These are phyloP conservation scores for Rhinoptilus africanus DNA, from an alignment of 2,113 vertebrate genomes.

Conservation along the genomic window DNA sequence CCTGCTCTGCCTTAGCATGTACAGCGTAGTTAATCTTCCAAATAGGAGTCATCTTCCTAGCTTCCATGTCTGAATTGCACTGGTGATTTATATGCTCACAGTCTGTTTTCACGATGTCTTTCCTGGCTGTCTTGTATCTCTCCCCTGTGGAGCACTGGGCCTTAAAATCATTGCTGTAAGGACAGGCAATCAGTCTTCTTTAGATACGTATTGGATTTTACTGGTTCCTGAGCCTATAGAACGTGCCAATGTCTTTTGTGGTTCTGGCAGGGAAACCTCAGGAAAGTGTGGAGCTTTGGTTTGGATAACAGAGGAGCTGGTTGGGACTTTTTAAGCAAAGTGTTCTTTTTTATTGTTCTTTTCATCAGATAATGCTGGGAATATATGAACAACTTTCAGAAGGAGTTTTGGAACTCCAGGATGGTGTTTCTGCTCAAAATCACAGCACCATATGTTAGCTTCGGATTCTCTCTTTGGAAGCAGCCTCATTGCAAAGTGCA, in stretches of 20 bases:
- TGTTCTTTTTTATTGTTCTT: conserved; percentile 23
- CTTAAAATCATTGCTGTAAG: conserved; percentile 36
- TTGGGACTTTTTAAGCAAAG: not conserved
- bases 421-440: conserved; percentile 14
- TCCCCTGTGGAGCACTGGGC: conserved; percentile 38
- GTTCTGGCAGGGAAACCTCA: conserved; percentile 43
- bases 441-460: not conserved
- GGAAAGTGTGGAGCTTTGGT: conserved; percentile 35
- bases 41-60: conserved; percentile 18
- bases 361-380: conserved; percentile 32
- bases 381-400: conserved; percentile 19
- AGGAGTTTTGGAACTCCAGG: not conserved
- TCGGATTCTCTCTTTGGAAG: not conserved
- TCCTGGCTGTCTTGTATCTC: conserved; percentile 48
- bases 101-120: conserved; percentile 25
- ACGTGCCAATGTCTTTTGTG: conserved; percentile 25
- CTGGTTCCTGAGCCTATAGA: not conserved
- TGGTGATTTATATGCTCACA: conserved; percentile 43
- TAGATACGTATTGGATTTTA: conserved; percentile 35
- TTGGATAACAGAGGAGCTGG: not conserved
- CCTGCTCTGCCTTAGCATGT: not conserved
- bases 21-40: conserved; percentile 20
- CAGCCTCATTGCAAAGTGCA: not conserved
- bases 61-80: conserved; percentile 12
- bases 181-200: conserved; percentile 52